phyloP scores from a whole-genome alignment of 2,113 vertebrate genomes.

The Nibea coibor region DNA sequence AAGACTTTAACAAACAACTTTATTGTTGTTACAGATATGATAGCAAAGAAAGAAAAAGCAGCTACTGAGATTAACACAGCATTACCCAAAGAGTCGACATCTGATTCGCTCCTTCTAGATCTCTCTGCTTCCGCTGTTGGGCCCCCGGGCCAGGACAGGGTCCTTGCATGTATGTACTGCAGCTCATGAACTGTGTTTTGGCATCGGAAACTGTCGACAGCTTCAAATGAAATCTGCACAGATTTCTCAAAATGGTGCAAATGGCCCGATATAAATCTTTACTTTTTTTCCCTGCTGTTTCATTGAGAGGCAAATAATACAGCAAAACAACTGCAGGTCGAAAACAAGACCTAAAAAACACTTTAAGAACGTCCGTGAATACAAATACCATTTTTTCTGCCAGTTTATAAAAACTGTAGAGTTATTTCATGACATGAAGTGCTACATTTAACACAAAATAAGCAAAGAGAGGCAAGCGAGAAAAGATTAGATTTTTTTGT shows the following conservation, averaged over 20 bases:
- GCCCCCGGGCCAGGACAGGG: neutral
- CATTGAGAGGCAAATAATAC: neutral
- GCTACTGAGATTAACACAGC: too few relatives aligned
- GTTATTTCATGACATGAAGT: neutral
- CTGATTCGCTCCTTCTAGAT: neutral
- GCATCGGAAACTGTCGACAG: neutral
- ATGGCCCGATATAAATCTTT: neutral
- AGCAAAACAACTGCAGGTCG: neutral
- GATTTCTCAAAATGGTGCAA: slow-evolving; percentile 3
- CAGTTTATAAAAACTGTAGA: neutral
- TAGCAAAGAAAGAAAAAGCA: too few relatives aligned
- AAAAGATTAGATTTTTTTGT: too few relatives aligned
- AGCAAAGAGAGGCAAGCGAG: neutral
- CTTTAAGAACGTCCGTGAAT: neutral
- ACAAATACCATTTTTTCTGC: neutral
- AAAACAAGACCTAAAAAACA: neutral
- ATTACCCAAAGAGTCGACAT: neutral
- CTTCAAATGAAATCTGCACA: slow-evolving; percentile 26
- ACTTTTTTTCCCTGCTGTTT: neutral
- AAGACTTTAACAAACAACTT: neutral
- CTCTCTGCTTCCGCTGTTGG: neutral
- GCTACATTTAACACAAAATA: neutral
- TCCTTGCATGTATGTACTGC: neutral
- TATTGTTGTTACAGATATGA: neutral
- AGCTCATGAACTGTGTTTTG: slow-evolving; percentile 14